phyloP scores from a whole-genome alignment of 2,113 vertebrate genomes.

The Melanerpes formicivorus region DNA sequence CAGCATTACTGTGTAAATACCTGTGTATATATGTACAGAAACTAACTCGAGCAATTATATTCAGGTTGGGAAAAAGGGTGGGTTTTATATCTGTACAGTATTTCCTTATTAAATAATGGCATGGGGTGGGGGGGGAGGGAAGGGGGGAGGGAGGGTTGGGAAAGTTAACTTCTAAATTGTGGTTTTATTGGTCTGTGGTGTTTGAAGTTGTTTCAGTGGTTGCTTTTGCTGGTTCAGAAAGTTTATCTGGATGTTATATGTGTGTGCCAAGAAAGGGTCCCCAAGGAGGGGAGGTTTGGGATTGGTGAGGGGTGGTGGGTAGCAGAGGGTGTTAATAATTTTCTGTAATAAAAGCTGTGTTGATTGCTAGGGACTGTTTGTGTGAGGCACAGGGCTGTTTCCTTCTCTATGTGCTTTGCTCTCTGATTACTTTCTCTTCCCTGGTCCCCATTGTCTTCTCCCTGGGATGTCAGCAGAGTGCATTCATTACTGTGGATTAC shows the following conservation, averaged over 20 bases:
- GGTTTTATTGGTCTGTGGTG: constrained; percentile 76
- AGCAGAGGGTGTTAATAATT: constrained; percentile 73
- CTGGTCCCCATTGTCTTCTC: constrained; percentile 19
- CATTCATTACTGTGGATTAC: neutral
- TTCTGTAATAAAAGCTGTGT: constrained; percentile 71
- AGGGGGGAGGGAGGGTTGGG: neutral
- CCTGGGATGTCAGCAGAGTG: constrained; percentile 9
- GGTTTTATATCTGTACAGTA: constrained; percentile 75
- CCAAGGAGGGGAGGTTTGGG: constrained; percentile 68
- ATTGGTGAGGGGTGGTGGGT: constrained; percentile 66
- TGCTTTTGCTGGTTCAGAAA: constrained; percentile 77
- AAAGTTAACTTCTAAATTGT: constrained; percentile 73
- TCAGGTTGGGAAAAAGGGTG: constrained; percentile 73
- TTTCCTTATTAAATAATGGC: constrained; percentile 75
- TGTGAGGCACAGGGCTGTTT: constrained; percentile 68
- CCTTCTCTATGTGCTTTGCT: constrained; percentile 56
- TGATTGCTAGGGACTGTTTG: constrained; percentile 71
- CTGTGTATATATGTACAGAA: constrained; percentile 71
- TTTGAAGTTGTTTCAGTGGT: constrained; percentile 78
- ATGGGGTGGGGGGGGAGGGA: constrained; percentile 47
- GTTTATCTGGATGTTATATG: constrained; percentile 76
- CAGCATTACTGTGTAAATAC: constrained; percentile 67
- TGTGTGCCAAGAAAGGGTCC: constrained; percentile 75
- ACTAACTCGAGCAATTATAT: constrained; percentile 70
- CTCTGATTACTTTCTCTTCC: constrained; percentile 47